Evolutionary conservation across 2,888 invertebrate genomes (phyloP), one percentile per base, ranked within the genome.

Genomic region (Drosophila siamana): DNA sequence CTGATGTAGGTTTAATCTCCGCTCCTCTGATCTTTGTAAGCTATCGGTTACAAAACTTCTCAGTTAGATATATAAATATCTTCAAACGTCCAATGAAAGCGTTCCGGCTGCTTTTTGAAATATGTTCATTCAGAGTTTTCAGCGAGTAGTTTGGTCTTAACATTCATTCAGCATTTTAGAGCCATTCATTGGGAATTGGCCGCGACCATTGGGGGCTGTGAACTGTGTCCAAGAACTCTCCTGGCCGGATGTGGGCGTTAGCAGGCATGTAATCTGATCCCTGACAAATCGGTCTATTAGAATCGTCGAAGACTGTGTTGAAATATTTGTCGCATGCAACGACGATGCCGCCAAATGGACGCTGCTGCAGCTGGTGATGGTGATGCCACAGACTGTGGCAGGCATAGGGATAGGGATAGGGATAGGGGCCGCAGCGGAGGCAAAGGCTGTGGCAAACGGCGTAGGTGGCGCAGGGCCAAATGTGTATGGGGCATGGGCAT

Each of bases 251-350:
- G 90, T 90, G 90, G 90, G 90, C 91, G 90, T 90, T 87, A 82
- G 88, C 80, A 72, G 76, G 81, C 87, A 80, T 88, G 90, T 91
- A 90, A 90, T 90, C 90, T 90, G 90, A 90, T 91, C 88, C 89
- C 90, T 88, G 88, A 90, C 90, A 90, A 90, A 90, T 90, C 91
- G 91, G 90, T 89, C 90, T 90, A 90, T 90, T 90, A 90, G 90
- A 90, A 89, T 87, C 88, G 89, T 78, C 88, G 86, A 87, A 81
- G 86, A 82, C 88, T 86, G 86, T 85, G 89, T 89, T 85, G 88
- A 89, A 89, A 89, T 86, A 86, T 90, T 91, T 90, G 90, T 90
- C 90, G 91, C 89, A 84, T 87, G 83, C 78, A 75, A 78, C 59
- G 38, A 24, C 50, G 75, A 75, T 69, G 64, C 81, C 70, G 70